These are phyloP conservation scores for Tor tambroides DNA, from an alignment of 2,113 vertebrate genomes.

Conservation along the genomic window DNA sequence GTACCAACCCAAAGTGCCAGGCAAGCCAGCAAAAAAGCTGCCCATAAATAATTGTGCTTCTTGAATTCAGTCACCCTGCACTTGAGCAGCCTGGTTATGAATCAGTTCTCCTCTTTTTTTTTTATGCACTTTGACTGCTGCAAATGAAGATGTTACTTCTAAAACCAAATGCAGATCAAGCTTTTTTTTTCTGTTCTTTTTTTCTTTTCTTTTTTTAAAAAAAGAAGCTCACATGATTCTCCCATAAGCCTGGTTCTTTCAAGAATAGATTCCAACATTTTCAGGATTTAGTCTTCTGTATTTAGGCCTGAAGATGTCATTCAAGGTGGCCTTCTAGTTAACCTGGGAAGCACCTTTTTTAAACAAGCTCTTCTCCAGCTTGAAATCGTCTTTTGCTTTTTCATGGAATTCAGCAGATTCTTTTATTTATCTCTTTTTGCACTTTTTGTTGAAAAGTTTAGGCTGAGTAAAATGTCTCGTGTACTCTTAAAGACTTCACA, in stretches of 20 bases:
- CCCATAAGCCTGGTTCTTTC: conserved; percentile 6
- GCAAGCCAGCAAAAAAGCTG: conserved; percentile 48
- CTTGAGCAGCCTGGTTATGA: conserved; percentile 30
- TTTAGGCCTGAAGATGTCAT: neutral
- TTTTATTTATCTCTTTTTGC: neutral
- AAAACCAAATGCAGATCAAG: conserved; percentile 62
- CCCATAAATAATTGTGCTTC: conserved; percentile 54
- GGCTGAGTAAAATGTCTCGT: neutral
- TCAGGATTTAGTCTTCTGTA: neutral
- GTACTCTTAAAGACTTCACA: neutral
- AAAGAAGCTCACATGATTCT: no score
- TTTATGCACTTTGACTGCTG: conserved; percentile 25
- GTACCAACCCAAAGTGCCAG: conserved; percentile 48
- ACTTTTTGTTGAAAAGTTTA: neutral
- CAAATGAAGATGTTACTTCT: conserved; percentile 56
- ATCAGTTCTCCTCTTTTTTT: conserved; percentile 46
- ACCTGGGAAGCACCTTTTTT: neutral
- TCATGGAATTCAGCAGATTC: neutral
- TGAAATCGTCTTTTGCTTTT: neutral
- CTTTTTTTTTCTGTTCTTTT: neutral
- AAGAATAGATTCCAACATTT: neutral
- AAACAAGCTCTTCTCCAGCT: neutral
- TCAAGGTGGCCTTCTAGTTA: neutral
- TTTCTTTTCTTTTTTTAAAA: no score
- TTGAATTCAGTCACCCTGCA: conserved; percentile 60